Evolutionary conservation across 2,797 vertebrate species (phyloP), one percentile per base, ranked within the genome.

Genomic region (Salmo trutta): DNA sequence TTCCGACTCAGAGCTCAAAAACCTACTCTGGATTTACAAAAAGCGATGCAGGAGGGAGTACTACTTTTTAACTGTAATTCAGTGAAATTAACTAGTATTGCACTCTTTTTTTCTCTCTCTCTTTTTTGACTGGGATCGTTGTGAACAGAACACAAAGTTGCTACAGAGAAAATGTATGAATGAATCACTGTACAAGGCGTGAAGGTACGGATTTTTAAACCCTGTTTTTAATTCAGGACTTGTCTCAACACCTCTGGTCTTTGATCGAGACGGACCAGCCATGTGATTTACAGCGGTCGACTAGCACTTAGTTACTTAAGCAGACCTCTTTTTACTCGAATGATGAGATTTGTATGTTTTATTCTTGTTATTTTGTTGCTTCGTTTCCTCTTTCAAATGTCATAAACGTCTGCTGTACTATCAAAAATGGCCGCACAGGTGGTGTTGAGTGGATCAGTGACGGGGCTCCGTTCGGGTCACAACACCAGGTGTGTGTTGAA

Each of bases 171-270:
- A 75, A 47, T 47, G 41, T 12, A 47, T 83, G 79, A 75, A 77
- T 82, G 81, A 74, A 77, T 83, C 77, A 80, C 77, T 68, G 80
- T 79, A 88, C 81, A 86, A 79, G 73, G 75, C 85, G 80, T 84
- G 81, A 74, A 77, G 83, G 78, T 78, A 82, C 56, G 86, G 1
- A 78, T 84, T 79, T 77, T 24, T 17, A 83, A 81, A 75, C 16
- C 53, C 47, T 0, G 33, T 73, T 78, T 78, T 81, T 73, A 71
- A 79, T 87, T 81, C 71, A 27, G 33, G 52, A 70, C 24, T 27
- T 8, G 59, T 64, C 17, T 19, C 71, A 68, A 77, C 76, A 81
- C 12, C 21, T 73, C 78, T 67, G 24, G 78, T 86, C 24, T 75
- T 74, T 47, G 41, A 47, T 47, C 19, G 29, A 83, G 70, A 77